Conservation (phyloP, 2,113 vertebrate species). For the Perca flavescens region DNA sequence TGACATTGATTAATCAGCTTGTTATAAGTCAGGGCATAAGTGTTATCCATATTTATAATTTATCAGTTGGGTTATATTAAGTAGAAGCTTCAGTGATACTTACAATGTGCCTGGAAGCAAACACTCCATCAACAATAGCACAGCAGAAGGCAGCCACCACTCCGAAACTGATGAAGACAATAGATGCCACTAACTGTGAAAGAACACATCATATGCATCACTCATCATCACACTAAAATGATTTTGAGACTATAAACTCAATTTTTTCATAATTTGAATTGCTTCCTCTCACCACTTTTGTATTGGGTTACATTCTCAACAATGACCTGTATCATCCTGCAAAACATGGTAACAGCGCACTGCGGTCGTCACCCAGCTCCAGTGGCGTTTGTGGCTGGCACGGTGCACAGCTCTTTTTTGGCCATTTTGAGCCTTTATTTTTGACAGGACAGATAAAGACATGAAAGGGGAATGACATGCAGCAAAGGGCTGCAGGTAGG, state of each 20-base stretch:
- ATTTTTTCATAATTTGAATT: neutral
- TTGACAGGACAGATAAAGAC: too few relatives aligned
- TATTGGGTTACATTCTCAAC: neutral
- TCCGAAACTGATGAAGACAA: slow-evolving; percentile 99
- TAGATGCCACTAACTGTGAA: slow-evolving; percentile 95
- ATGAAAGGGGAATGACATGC: too few relatives aligned
- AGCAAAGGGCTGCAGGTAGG: too few relatives aligned
- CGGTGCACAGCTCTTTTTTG: slow-evolving; percentile 17
- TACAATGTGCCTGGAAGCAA: slow-evolving; percentile 97
- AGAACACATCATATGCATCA: slow-evolving; percentile 33
- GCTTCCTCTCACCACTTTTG: neutral
- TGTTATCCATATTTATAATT: slow-evolving; percentile 28
- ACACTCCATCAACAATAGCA: slow-evolving; percentile 97
- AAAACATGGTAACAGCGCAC: slow-evolving; percentile 7
- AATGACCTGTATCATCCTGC: neutral
- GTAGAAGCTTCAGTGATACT: slow-evolving; percentile 79
- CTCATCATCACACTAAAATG: neutral
- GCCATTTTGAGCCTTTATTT: too few relatives aligned
- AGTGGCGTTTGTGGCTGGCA: slow-evolving; percentile 38
- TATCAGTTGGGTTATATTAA: slow-evolving; percentile 23
- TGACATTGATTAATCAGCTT: slow-evolving; percentile 32
- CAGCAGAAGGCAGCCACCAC: slow-evolving; percentile 98
- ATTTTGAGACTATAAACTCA: neutral
- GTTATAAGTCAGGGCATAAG: neutral
- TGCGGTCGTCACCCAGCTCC: slow-evolving; percentile 33